These are phyloP conservation scores for Gisinianus flammeolus DNA, from an alignment of 2,888 invertebrate species.

Conservation along the genomic window DNA sequence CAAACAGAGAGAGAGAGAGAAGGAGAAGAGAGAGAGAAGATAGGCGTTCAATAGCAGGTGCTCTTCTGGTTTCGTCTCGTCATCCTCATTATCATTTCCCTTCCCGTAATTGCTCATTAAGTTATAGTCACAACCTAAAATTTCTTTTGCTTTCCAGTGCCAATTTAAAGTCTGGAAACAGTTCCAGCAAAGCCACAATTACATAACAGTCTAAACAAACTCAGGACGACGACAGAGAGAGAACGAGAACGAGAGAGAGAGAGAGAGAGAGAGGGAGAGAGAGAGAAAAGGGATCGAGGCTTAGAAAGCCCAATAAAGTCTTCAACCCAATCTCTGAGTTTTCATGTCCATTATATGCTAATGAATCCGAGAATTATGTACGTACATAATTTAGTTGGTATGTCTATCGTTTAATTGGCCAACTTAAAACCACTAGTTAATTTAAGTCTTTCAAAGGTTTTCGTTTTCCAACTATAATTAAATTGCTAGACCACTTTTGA, in stretches of 20 bases:
- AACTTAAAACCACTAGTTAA: slow-evolving; percentile 2
- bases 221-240: neutral
- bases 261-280: neutral
- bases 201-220: slow-evolving; percentile 6
- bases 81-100: slow-evolving; percentile 25
- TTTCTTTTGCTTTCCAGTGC: slow-evolving; percentile 3
- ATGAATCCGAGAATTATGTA: neutral
- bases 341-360: neutral
- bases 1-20: neutral
- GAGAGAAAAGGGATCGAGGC: too few species aligned
- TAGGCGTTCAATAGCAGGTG: too few species aligned
- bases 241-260: neutral
- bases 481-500: slow-evolving; percentile 1
- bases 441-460: neutral
- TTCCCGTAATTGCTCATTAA: slow-evolving; percentile 28
- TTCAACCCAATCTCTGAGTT: neutral
- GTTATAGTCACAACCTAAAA: slow-evolving; percentile 13
- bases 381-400: neutral
- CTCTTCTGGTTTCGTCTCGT: slow-evolving; percentile 9
- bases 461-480: slow-evolving; percentile 1
- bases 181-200: slow-evolving; percentile 4
- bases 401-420: neutral
- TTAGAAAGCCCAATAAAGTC: neutral
- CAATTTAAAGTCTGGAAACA: slow-evolving; percentile 28
- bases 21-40: neutral